These are phyloP conservation scores for Chrysochloris asiatica DNA, from an alignment of 2,113 vertebrate genomes.

Conservation along the genomic window DNA sequence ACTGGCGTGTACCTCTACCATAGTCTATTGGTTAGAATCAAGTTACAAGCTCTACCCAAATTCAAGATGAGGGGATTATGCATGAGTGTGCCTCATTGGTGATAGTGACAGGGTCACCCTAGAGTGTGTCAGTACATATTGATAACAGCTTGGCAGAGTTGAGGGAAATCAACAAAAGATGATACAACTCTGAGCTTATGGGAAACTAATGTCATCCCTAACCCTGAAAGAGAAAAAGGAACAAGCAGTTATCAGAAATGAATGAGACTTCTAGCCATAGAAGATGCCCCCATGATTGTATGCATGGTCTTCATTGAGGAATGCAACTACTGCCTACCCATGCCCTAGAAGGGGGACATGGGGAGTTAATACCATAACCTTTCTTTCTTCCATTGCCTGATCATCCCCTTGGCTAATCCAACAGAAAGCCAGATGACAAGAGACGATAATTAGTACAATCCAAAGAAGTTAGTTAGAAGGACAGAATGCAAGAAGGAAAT, in stretches of 20 bases:
- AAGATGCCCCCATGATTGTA: accelerated
- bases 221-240: not conserved
- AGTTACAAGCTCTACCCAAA: not conserved
- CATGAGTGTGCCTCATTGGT: too few species aligned
- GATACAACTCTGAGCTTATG: not conserved
- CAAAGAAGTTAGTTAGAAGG: not conserved
- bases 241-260: not conserved
- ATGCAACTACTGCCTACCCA: not conserved
- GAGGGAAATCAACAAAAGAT: not conserved
- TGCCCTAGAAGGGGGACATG: accelerated
- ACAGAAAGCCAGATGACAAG: not conserved
- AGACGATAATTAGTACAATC: not conserved
- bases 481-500: not conserved
- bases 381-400: not conserved
- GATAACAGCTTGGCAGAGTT: not conserved
- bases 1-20: not conserved
- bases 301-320: not conserved
- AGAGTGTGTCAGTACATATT: not conserved
- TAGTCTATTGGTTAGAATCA: not conserved
- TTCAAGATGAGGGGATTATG: not conserved
- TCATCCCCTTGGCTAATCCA: accelerated
- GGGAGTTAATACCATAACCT: not conserved
- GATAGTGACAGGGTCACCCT: not conserved
- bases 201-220: not conserved
- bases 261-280: not conserved